Conservation (phyloP, 2,113 vertebrate species). For the Telmatochromis brichardi region DNA sequence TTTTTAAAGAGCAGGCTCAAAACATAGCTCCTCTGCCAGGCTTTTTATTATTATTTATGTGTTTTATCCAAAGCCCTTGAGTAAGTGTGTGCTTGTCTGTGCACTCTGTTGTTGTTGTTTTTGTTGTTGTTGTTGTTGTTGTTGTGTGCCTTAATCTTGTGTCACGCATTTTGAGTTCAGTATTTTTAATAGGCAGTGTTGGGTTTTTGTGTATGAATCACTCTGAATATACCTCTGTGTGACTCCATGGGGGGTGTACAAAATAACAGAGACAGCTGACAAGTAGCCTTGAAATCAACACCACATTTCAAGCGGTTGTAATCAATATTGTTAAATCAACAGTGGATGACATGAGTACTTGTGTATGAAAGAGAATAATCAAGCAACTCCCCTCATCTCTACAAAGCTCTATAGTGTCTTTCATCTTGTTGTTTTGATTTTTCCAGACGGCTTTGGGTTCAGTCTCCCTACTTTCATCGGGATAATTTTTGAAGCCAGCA, state of each 20-base stretch:
- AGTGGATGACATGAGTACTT: neutral
- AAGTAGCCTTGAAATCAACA: neutral
- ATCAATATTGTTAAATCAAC: neutral
- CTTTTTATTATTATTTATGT: slow-evolving; percentile 33
- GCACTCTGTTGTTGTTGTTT: neutral
- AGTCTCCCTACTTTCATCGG: neutral
- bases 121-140: neutral
- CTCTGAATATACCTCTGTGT: neutral
- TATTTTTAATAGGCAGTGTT: slow-evolving; percentile 1
- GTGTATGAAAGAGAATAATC: neutral
- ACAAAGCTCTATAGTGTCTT: neutral
- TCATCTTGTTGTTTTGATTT: neutral
- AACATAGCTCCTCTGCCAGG: slow-evolving; percentile 35
- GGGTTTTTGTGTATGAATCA: neutral
- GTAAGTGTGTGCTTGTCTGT: neutral
- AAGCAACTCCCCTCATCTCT: neutral
- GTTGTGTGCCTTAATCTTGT: slow-evolving; percentile 22
- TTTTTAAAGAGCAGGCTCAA: slow-evolving; percentile 41
- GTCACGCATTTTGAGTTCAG: slow-evolving; percentile 19
- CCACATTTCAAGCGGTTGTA: neutral
- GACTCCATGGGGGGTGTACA: neutral
- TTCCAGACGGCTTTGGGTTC: neutral
- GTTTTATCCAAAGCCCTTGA: slow-evolving; percentile 34
- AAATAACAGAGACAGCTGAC: neutral
- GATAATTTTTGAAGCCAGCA: neutral